These are phyloP conservation scores for Drosophila vallismaia DNA, from an alignment of 2,888 invertebrate genomes.

Conservation along the genomic window DNA sequence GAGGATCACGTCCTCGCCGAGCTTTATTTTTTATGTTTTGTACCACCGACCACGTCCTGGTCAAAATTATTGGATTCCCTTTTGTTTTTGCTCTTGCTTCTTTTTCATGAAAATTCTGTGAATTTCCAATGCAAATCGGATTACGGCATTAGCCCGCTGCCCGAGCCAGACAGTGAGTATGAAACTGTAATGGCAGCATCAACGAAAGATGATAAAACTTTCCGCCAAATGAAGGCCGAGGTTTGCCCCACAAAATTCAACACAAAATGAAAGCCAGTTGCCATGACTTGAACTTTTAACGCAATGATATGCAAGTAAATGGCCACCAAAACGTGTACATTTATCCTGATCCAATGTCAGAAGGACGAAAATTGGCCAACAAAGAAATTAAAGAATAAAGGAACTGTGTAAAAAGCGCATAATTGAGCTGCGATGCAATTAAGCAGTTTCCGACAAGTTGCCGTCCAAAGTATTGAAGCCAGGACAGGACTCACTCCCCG, in stretches of 20 bases:
- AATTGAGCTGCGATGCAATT: slow-evolving; percentile 81
- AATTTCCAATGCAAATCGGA: slow-evolving; percentile 73
- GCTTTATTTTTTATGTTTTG: slow-evolving; percentile 35
- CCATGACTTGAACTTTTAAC: slow-evolving; percentile 30
- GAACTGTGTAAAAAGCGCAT: slow-evolving; percentile 64
- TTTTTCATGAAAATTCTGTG: slow-evolving; percentile 57
- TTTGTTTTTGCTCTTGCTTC: slow-evolving; percentile 6
- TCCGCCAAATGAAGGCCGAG: slow-evolving; percentile 31
- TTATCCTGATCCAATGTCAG: slow-evolving; percentile 36
- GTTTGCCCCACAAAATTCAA: slow-evolving; percentile 14
- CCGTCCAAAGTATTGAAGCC: slow-evolving; percentile 58
- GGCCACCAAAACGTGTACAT: slow-evolving; percentile 30
- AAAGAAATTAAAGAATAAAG: slow-evolving; percentile 4
- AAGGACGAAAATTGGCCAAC: slow-evolving; percentile 11
- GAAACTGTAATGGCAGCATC: slow-evolving; percentile 4
- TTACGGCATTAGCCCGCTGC: slow-evolving; percentile 55
- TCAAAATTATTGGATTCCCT: slow-evolving; percentile 59
- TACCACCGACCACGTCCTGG: slow-evolving; percentile 37
- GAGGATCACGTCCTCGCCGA: slow-evolving; percentile 57
- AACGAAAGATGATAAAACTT: slow-evolving; percentile 38
- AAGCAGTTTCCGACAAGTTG: slow-evolving; percentile 79
- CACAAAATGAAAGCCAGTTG: slow-evolving; percentile 12
- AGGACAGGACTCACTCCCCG: slow-evolving; percentile 11
- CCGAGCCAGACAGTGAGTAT: not conserved
- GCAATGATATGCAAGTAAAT: slow-evolving; percentile 44